A percentile compares a stretch with the other conserved stretches of the same genome.
phyloP scores from a whole-genome alignment of 1,140 invertebrate genomes.

The Ceratosolen fusciceps region DNA sequence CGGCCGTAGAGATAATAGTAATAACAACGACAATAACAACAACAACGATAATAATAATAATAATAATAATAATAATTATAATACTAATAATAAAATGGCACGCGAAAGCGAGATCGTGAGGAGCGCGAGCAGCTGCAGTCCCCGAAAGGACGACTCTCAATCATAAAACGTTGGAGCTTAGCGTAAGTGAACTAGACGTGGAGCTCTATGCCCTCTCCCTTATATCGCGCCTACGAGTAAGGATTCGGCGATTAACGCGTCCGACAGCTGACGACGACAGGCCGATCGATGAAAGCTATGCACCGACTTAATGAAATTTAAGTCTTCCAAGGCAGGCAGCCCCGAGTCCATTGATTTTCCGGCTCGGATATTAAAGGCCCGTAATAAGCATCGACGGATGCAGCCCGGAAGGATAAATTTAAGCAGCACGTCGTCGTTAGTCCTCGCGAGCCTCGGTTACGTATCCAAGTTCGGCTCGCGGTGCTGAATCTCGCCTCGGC shows the following conservation, averaged over 20 bases:
- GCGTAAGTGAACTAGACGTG: constrained; percentile 18
- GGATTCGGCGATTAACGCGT: constrained; percentile 45
- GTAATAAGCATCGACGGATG: constrained; percentile 46
- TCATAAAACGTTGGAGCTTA: constrained; percentile 19
- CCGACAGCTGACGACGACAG: constrained; percentile 32
- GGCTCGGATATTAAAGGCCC: constrained; percentile 48
- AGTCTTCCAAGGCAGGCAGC: constrained; percentile 16
- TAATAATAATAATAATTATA: too few relatives aligned
- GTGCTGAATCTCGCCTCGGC: too few relatives aligned
- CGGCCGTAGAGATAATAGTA: too few relatives aligned
- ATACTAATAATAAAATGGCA: constrained; percentile 32
- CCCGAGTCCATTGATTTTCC: constrained; percentile 36
- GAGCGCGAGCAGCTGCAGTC: constrained; percentile 20
- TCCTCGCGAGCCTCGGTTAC: background rate
- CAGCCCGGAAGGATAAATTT: constrained; percentile 31
- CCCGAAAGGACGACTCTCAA: constrained; percentile 3
- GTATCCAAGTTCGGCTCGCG: too few relatives aligned
- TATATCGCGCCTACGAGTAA: constrained; percentile 35
- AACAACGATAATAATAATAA: too few relatives aligned
- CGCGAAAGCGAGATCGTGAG: background rate
- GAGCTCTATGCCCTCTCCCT: background rate
- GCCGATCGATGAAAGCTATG: constrained; percentile 30
- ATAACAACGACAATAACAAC: too few relatives aligned
- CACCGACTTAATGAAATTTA: constrained; percentile 48
- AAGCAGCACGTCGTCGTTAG: background rate